phyloP scores from a whole-genome alignment of 2,113 vertebrate genomes.

The Xyrauchen texanus region DNA sequence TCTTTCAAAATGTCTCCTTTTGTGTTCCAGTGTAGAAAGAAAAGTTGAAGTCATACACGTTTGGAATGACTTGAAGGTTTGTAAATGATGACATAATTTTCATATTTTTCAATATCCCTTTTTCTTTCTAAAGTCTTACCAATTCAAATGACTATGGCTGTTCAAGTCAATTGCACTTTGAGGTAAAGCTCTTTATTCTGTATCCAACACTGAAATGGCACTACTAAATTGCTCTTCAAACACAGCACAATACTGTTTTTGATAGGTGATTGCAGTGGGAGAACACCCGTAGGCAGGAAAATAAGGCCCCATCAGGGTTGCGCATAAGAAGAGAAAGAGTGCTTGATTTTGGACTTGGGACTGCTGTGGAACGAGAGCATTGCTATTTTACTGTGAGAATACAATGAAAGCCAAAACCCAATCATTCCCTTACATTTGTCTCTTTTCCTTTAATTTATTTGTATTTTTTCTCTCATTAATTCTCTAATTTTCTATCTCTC shows the following conservation, averaged over 20 bases:
- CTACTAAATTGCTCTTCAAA: constrained; percentile 36
- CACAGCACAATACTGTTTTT: constrained; percentile 24
- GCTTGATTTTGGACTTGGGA: neutral
- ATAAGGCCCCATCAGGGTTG: neutral
- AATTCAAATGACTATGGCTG: neutral
- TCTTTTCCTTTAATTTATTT: constrained; percentile 1
- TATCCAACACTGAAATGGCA: constrained; percentile 11
- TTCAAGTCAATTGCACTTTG: neutral
- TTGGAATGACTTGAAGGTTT: too few species aligned
- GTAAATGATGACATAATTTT: too few species aligned
- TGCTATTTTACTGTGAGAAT: neutral
- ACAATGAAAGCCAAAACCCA: neutral
- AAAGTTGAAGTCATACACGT: too few species aligned
- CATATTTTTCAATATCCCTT: too few species aligned
- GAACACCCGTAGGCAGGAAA: constrained; percentile 20
- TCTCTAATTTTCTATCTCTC: neutral
- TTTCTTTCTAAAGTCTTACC: neutral
- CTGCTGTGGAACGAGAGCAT: neutral
- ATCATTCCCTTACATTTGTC: neutral
- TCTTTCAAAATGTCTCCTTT: too few species aligned
- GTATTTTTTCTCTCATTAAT: constrained; percentile 5
- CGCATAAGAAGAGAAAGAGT: constrained; percentile 3
- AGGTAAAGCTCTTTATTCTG: constrained; percentile 13
- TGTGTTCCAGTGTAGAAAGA: too few species aligned
- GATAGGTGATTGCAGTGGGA: constrained; percentile 38